phyloP scores from a whole-genome alignment of 2,888 invertebrate species.

The Drosophila subquinaria region DNA sequence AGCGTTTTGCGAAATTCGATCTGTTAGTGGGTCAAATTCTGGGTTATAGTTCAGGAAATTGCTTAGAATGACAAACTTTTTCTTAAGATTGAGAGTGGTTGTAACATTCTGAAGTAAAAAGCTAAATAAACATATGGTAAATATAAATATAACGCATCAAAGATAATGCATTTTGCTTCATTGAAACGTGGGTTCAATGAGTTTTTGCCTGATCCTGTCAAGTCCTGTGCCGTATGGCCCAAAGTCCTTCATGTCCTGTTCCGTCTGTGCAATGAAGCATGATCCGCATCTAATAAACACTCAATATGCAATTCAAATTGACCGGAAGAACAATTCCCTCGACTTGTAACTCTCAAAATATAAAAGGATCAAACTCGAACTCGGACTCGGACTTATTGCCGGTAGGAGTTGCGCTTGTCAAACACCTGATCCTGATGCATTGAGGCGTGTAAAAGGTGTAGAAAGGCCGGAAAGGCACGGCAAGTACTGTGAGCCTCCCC shows the following conservation, averaged over 20 bases:
- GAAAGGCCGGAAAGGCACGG: conserved; percentile 70
- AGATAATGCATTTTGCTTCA: too few species aligned
- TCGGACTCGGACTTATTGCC: conserved; percentile 51
- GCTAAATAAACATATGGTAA: too few species aligned
- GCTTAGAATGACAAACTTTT: too few species aligned
- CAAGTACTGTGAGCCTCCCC: conserved; percentile 25
- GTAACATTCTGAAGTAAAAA: too few species aligned
- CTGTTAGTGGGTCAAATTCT: too few species aligned
- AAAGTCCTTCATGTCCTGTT: neutral
- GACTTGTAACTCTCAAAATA: conserved; percentile 12
- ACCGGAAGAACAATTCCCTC: conserved; percentile 66
- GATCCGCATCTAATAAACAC: conserved; percentile 77
- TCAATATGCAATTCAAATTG: conserved; percentile 75
- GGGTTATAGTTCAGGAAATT: too few species aligned
- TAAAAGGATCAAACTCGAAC: conserved; percentile 22
- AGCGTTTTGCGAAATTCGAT: too few species aligned
- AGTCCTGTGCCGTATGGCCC: neutral
- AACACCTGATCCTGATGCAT: conserved; percentile 83
- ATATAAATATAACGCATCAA: too few species aligned
- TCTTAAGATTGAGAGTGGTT: too few species aligned
- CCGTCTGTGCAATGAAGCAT: conserved; percentile 63
- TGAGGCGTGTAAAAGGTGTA: conserved; percentile 83
- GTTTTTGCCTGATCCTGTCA: neutral
- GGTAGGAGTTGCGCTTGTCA: conserved; percentile 59
- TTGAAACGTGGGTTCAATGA: neutral